Base-by-base conservation (phyloP, 2,797 vertebrate species). In the Pangasius djambal region DNA sequence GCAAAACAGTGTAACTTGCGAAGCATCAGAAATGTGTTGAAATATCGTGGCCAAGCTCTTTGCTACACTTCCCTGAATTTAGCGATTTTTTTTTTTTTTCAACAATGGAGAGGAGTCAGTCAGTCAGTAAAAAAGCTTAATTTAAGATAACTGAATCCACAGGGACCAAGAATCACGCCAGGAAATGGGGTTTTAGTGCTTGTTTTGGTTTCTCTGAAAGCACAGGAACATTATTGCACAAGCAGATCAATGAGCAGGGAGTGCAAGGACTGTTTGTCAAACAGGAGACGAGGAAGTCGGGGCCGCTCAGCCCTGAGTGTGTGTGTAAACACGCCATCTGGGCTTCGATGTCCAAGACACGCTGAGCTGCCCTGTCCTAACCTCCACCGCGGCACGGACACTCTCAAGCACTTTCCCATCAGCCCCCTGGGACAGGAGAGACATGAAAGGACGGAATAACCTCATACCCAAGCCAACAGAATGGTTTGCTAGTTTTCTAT, bases 281-380 rank as follows among this genome's bases (percentile, higher is more conserved):
- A 85, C 55, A 88, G 25, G 83, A 89, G 48, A 82, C 13, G 20
- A 25, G 79, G 74, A 87, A 87, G n/a, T 63, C 57, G 37, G 65
- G 87, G 82, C 25, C 82, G 37, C 79, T 79, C 25, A 37, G 37
- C 83, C 77, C 85, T 37, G 69, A 67, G 55, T 77, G 50, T 86
- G 50, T 86, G 72, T 81, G 88, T 88, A 86, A 90, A 89, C 55
- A 91, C 20, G 52, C 40, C 82, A 90, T 89, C 82, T 74, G 83
- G 74, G 69, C 67, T 83, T 50, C 86, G 55, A 44, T 81, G 44
- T 83, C 88, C 74, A 7, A 70, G 59, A 72, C 84, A 87, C 12
- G 40, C 87, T 70, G 70, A 81, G 61, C 83, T 57, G 37, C 87
- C 83, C 15, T 77, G 81, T 90, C 75, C 78, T 88, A 89, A 89